Percentiles rank a stretch among this genome's conserved stretches.
These are phyloP conservation scores for Ciconia boyciana DNA, from an alignment of 2,113 vertebrate genomes.

Conservation along the genomic window DNA sequence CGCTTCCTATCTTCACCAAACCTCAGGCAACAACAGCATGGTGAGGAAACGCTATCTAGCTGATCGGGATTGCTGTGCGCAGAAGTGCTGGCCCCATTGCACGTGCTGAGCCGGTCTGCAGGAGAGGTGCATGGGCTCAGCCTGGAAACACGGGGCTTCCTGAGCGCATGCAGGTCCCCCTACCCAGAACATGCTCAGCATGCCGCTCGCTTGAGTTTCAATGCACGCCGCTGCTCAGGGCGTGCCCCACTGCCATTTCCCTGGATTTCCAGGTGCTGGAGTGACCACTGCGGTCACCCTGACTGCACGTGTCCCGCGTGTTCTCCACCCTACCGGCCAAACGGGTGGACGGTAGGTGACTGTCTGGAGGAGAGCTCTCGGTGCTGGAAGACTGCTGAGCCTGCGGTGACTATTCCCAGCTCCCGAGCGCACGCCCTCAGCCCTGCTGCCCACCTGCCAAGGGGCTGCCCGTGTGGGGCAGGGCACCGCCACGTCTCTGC, in stretches of 20 bases:
- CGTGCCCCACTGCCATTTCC: neutral
- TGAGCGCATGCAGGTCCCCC: neutral
- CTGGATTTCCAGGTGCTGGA: neutral
- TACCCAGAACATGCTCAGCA: rapidly evolving
- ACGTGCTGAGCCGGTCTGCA: rapidly evolving
- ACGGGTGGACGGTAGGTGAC: rapidly evolving
- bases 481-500: rapidly evolving
- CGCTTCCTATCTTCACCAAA: neutral
- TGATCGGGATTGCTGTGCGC: rapidly evolving
- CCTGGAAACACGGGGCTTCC: neutral
- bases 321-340: rapidly evolving
- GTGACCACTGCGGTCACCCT: rapidly evolving
- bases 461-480: rapidly evolving
- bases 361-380: rapidly evolving
- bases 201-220: neutral
- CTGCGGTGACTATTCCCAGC: rapidly evolving
- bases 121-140: neutral
- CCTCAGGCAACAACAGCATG: neutral
- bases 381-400: neutral
- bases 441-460: neutral
- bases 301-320: rapidly evolving
- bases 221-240: rapidly evolving
- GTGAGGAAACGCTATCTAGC: neutral
- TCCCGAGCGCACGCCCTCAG: rapidly evolving
- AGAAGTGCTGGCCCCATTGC: neutral